Evolutionary conservation across 2,113 vertebrate species (phyloP).

Genomic region (Tautogolabrus adspersus): DNA sequence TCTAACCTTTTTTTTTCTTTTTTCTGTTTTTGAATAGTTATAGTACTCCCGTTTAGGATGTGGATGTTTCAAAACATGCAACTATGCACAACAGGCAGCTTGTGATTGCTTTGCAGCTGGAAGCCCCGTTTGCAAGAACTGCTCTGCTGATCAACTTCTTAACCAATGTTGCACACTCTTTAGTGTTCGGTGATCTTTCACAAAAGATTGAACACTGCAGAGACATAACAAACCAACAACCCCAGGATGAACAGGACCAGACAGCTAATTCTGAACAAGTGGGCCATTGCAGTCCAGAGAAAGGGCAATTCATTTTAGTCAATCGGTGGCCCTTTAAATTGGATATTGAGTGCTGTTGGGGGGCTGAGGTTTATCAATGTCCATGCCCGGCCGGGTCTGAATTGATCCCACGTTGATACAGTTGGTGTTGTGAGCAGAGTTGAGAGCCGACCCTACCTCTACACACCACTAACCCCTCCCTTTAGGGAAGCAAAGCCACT

Average conservation of each 20-base stretch:
- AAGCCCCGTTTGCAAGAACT: no score
- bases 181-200: neutral
- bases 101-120: no score
- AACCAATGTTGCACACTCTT: no score
- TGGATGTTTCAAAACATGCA: no score
- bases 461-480: conserved; percentile 49
- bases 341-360: conserved; percentile 77
- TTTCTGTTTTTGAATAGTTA: no score
- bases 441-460: conserved; percentile 47
- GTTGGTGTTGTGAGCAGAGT: conserved; percentile 62
- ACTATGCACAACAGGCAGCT: no score
- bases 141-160: neutral
- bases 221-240: conserved; percentile 43
- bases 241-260: conserved; percentile 54
- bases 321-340: conserved; percentile 81
- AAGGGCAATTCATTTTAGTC: conserved; percentile 78
- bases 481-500: conserved; percentile 60
- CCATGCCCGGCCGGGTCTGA: conserved; percentile 69
- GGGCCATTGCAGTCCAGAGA: conserved; percentile 51
- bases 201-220: conserved; percentile 6
- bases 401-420: conserved; percentile 78
- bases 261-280: conserved; percentile 67
- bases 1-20: no score
- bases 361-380: conserved; percentile 79
- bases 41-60: no score